Evolutionary conservation across 2,113 vertebrate genomes (phyloP).

Genomic region (Recurvirostra avosetta): DNA sequence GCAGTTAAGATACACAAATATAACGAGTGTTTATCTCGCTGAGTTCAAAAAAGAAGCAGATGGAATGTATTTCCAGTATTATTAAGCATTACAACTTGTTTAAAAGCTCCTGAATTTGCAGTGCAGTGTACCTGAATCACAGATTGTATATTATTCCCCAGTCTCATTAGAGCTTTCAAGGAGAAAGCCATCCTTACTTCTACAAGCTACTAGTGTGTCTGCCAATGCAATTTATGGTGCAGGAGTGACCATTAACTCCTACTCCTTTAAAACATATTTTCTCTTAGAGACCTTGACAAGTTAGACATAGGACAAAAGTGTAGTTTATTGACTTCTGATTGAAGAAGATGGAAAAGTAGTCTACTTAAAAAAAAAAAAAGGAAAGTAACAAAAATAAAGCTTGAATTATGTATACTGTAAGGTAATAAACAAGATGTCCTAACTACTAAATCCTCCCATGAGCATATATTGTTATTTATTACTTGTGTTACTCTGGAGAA

Average conservation of each 20-base stretch:
- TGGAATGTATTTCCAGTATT: constrained; percentile 55
- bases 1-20: constrained; percentile 52
- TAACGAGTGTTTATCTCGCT: constrained; percentile 37
- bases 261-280: constrained; percentile 72
- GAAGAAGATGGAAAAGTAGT: constrained; percentile 72
- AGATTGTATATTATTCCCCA: constrained; percentile 73
- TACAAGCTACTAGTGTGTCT: constrained; percentile 64
- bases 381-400: constrained; percentile 65
- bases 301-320: constrained; percentile 69
- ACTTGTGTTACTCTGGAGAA: not conserved
- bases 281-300: constrained; percentile 72
- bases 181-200: constrained; percentile 75
- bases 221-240: constrained; percentile 70
- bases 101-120: constrained; percentile 66
- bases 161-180: constrained; percentile 76
- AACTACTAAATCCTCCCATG: constrained; percentile 30
- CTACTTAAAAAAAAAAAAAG: constrained; percentile 22
- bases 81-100: constrained; percentile 57
- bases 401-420: constrained; percentile 59
- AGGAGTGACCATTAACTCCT: constrained; percentile 73
- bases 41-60: constrained; percentile 58
- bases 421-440: constrained; percentile 56
- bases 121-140: constrained; percentile 56
- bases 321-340: constrained; percentile 73
- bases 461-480: constrained; percentile 52